phyloP scores from a whole-genome alignment of 2,888 invertebrate genomes.

The Enoplolaimus lenunculus region DNA sequence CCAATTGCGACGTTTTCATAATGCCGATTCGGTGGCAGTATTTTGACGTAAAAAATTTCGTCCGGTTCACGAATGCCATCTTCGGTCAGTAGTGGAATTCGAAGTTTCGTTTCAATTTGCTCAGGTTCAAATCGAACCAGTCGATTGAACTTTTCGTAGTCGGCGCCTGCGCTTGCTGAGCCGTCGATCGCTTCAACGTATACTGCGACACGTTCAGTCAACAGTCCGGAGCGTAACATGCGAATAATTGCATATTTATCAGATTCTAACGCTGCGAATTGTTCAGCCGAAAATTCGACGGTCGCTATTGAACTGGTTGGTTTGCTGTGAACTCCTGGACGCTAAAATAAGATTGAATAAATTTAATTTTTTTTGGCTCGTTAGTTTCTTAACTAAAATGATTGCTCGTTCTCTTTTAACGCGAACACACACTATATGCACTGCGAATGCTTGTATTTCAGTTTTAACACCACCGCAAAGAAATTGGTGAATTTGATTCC shows the following conservation, averaged over 20 bases:
- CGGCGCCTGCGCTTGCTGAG: conserved; percentile 48
- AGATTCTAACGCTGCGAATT: conserved; percentile 10
- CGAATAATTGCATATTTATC: conserved; percentile 9
- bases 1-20: neutral
- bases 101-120: conserved; percentile 46
- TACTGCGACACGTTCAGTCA: neutral
- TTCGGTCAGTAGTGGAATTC: conserved; percentile 47
- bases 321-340: neutral
- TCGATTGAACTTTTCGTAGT: conserved; percentile 48
- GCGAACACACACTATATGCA: no score
- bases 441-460: no score
- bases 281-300: conserved; percentile 30
- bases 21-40: conserved; percentile 35
- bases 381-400: no score
- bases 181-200: conserved; percentile 50
- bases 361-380: neutral
- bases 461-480: no score
- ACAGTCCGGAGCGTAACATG: neutral
- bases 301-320: neutral
- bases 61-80: conserved; percentile 52
- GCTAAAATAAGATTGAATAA: no score
- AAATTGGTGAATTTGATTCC: no score
- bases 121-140: conserved; percentile 47
- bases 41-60: conserved; percentile 51
- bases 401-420: no score